Conservation (phyloP, 2,113 vertebrate species). For the Lynx canadensis region DNA sequence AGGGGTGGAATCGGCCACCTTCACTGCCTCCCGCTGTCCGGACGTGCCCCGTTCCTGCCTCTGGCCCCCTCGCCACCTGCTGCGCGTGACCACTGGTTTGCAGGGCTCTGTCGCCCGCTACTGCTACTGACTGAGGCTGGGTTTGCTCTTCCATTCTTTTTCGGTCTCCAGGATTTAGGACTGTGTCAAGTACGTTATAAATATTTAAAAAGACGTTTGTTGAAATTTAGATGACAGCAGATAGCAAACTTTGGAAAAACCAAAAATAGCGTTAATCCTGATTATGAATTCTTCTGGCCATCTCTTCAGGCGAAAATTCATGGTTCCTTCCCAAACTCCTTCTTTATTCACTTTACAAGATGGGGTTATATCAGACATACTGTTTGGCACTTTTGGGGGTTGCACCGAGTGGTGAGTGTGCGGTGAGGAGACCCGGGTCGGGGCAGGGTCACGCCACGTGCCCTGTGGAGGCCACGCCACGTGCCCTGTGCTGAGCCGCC, state of each 20-base stretch:
- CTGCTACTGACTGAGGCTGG: background rate
- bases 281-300: background rate
- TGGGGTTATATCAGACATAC: accelerated
- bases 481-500: background rate
- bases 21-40: too few relatives aligned
- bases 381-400: background rate
- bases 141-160: background rate
- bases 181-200: background rate
- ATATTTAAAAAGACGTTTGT: background rate
- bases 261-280: background rate
- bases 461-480: background rate
- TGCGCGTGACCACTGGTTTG: accelerated
- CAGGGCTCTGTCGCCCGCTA: background rate
- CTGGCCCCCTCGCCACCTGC: background rate
- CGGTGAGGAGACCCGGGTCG: too few relatives aligned
- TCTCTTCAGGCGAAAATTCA: background rate
- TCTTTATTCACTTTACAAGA: background rate
- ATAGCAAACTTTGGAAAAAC: background rate
- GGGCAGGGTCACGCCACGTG: background rate
- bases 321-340: background rate
- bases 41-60: background rate
- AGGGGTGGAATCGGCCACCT: background rate
- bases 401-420: background rate
- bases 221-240: background rate
- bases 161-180: background rate